phyloP scores from a whole-genome alignment of 2,797 vertebrate genomes.

The Danio jaintianensis region DNA sequence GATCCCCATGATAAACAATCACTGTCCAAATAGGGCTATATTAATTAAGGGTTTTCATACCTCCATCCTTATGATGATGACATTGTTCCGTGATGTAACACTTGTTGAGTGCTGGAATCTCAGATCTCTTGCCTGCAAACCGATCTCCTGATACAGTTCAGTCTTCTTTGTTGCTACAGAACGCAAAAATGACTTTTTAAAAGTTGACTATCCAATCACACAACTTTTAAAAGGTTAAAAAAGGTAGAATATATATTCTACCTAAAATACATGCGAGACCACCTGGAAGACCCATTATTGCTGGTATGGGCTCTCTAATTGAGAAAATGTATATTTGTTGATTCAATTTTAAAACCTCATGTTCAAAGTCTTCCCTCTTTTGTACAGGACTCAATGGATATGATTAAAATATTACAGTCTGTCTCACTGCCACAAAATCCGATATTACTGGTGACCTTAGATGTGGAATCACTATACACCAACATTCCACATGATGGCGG shows the following conservation, averaged over 20 bases:
- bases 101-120: slow-evolving; percentile 93
- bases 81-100: slow-evolving; percentile 91
- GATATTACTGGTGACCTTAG: background rate
- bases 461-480: background rate
- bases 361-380: background rate
- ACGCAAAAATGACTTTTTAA: too few species aligned
- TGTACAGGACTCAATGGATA: background rate
- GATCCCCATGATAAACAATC: too few species aligned
- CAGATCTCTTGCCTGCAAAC: slow-evolving; percentile 94
- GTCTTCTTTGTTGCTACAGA: slow-evolving; percentile 93
- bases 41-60: slow-evolving; percentile 73
- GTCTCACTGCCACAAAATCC: background rate
- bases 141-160: slow-evolving; percentile 92
- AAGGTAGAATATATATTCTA: too few species aligned
- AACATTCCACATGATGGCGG: background rate
- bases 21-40: too few species aligned
- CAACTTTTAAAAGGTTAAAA: too few species aligned
- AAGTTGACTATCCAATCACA: too few species aligned
- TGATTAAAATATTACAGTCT: background rate
- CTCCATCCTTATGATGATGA: slow-evolving; percentile 95
- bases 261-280: too few species aligned
- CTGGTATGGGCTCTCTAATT: too few species aligned
- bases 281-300: too few species aligned
- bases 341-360: too few species aligned
- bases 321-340: too few species aligned